Conservation (phyloP, 2,888 invertebrate genomes). For the Encarsia formosa region DNA sequence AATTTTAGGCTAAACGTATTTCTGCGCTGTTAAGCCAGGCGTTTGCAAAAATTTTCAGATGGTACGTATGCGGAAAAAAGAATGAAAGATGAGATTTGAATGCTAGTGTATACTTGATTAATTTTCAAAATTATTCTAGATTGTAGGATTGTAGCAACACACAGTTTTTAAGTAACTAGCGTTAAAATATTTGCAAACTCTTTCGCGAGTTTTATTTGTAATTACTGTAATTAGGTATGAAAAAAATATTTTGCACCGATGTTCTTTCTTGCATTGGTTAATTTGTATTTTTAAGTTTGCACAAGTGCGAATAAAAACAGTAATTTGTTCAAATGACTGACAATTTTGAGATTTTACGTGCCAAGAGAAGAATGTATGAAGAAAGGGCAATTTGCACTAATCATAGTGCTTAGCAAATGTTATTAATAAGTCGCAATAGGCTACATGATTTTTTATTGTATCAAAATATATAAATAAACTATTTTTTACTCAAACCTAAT, state of each 20-base stretch:
- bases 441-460: constrained; percentile 34
- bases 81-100: constrained; percentile 20
- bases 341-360: constrained; percentile 17
- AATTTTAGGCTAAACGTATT: constrained; percentile 22
- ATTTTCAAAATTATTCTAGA: neutral
- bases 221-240: too few species aligned
- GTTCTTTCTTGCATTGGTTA: too few species aligned
- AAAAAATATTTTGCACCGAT: too few species aligned
- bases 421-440: constrained; percentile 27
- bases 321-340: constrained; percentile 18
- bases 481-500: too few species aligned
- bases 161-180: constrained; percentile 2
- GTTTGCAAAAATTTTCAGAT: constrained; percentile 13
- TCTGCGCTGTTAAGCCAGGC: constrained; percentile 1
- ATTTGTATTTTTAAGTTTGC: constrained; percentile 9
- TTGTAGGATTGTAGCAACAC: neutral
- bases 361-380: constrained; percentile 16
- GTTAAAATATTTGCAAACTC: neutral
- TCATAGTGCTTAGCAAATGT: constrained; percentile 17
- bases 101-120: constrained; percentile 21
- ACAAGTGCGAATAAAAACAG: constrained; percentile 6
- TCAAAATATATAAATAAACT: constrained; percentile 37
- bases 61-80: constrained; percentile 3
- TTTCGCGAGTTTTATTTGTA: neutral
- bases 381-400: constrained; percentile 6